Base-by-base conservation (phyloP, 2,888 invertebrate genomes). In the Conops quadrifasciatus region DNA sequence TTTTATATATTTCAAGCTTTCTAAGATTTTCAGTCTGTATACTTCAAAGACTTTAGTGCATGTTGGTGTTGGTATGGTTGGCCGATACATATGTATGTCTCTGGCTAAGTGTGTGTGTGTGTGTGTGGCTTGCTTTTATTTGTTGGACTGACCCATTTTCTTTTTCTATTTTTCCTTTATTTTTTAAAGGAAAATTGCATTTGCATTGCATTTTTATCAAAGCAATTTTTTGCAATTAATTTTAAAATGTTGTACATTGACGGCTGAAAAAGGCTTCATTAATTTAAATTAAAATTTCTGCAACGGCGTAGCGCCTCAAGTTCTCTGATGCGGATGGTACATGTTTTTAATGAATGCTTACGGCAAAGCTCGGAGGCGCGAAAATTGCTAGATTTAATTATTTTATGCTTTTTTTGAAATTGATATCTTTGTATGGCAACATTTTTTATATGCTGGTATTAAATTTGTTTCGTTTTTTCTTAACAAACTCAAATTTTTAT, bases 231-330 rank as follows among this genome's bases (percentile, higher is more conserved):
- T 56, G 56, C 24, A 53, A 53, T 58, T 24, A 1, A 28, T 58
- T 58, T 26, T 26, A 26, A 28, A 26, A 58, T 58, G 58, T 28
- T 58, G 26, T 24, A 28, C 58, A 28, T 58, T 58, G 26, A 21
- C 2, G 21, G 58, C 16, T 7, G 26, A 11, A 58, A 36, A 36
- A 9, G 9, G 36, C 36, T 36, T 58, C 26, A 58, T 58, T 58
- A 58, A 58, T 58, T 53, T 49, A 53, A 53, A 53, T 21, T 53
- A 53, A 53, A 53, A 53, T n/a, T 4, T 4, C 24, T 53, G 21
- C 24, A n/a, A 5, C 4, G 53, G 45, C 1, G 49, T n/a, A 16
- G 21, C 53, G 24, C 53, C 19, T 36, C 21, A 56, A 21, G 53
- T 56, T 21, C 49, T 15, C 49, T 49, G 45, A 5, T 13, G 49